Base-by-base conservation (phyloP, 2,888 invertebrate genomes). In the Drosophila lacicola region DNA sequence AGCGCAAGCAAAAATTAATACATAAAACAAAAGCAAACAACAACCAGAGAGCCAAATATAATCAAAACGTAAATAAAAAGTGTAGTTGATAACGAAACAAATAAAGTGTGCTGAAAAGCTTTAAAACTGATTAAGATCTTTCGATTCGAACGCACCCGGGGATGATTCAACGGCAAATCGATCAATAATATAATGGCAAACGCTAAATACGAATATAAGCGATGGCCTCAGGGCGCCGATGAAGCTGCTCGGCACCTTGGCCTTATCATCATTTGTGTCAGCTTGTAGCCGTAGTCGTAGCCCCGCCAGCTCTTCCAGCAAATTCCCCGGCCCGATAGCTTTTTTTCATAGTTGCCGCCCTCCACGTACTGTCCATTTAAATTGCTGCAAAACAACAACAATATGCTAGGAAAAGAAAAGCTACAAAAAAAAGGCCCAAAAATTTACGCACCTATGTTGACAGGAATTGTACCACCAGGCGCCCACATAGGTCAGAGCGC, bases 401-500 rank as follows among this genome's bases (percentile, higher is more conserved):
- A 36, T 10, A 21, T n/a, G 11, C 13, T 11, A 14, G 29, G 9
- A 5, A 14, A 17, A 14, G 2, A 2, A 10, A 17, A n/a, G 13
- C 9, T 9, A 17, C n/a, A 17, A 4, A 4, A 14, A 19, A 45
- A 45, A 1, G 2, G 9, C 8, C 6, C 37, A 21, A 21, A 13
- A 14, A 2, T 2, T 2, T 29, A 54, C 60, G 71, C 79, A 94
- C 94, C 94, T 94, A 70, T 94, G 94, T 70, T 95, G 95, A 79
- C 95, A 96, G 49, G 94, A 94, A 78, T 94, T 94, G 88, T 95
- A 95, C 96, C 96, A 96, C 96, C 96, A 96, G 6, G 94, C 96
- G 0, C 95, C 96, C 2, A 94, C 94, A 79, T 95, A 95, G 50
- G 94, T 93, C 29, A 93, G 89, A 0, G 96, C 95, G 89, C 96